Conservation (phyloP, 2,888 invertebrate species). For the Flexamia atlantica region DNA sequence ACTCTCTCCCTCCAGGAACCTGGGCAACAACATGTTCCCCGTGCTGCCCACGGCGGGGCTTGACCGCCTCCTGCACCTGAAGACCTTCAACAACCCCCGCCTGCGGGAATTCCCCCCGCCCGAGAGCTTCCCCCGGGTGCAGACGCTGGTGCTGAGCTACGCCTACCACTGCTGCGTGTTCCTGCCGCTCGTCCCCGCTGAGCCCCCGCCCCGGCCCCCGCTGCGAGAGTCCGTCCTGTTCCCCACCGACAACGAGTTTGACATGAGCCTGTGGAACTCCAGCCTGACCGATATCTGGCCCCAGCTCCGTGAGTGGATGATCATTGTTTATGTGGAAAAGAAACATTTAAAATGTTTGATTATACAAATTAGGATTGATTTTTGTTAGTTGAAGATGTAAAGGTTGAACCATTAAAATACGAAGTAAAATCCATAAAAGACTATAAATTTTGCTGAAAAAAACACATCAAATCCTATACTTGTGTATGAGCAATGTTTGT, state of each 20-base stretch:
- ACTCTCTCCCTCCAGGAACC: conserved; percentile 90
- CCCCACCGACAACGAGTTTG: conserved; percentile 84
- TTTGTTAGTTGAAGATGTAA: too few relatives aligned
- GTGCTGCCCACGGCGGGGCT: conserved; percentile 90
- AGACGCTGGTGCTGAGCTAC: conserved; percentile 86
- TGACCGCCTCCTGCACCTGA: conserved; percentile 87
- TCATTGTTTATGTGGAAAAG: too few relatives aligned
- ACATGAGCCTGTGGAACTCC: conserved; percentile 88
- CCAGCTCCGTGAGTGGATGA: conserved; percentile 82
- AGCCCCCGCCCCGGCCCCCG: conserved; percentile 76
- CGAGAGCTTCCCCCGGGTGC: conserved; percentile 90
- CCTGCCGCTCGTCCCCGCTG: conserved; percentile 81
- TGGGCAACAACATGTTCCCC: conserved; percentile 93
- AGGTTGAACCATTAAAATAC: too few relatives aligned
- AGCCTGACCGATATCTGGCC: conserved; percentile 90
- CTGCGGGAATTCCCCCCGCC: conserved; percentile 93
- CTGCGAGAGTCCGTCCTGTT: conserved; percentile 83
- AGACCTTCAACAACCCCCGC: conserved; percentile 94
- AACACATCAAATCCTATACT: too few relatives aligned
- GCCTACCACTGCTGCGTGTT: conserved; percentile 98
- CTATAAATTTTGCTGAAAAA: too few relatives aligned
- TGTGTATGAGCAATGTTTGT: too few relatives aligned
- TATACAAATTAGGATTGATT: too few relatives aligned
- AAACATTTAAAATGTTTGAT: too few relatives aligned
- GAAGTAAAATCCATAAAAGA: too few relatives aligned